These are phyloP conservation scores for Parotia lawesii DNA, from an alignment of 2,113 vertebrate species.

Conservation along the genomic window DNA sequence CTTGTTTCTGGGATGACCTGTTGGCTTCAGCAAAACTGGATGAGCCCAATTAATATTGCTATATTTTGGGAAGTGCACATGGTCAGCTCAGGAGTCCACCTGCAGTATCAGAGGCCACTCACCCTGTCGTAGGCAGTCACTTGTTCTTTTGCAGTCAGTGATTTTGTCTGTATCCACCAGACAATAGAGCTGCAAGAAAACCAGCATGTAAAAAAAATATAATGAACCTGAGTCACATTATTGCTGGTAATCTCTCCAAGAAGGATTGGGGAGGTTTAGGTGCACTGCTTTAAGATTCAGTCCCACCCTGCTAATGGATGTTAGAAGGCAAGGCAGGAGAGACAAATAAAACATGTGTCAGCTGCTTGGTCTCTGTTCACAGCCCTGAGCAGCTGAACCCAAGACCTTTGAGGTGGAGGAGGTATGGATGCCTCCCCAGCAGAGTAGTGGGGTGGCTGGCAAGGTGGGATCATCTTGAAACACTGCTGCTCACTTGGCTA, in stretches of 20 bases:
- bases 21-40: neutral
- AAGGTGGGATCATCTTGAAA: neutral
- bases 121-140: neutral
- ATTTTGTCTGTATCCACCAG: neutral
- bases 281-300: neutral
- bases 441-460: neutral
- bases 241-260: neutral
- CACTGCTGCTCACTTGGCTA: neutral
- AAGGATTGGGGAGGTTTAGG: neutral
- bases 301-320: neutral
- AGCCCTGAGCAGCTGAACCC: neutral
- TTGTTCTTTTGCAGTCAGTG: neutral
- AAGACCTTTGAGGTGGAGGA: neutral
- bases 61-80: accelerated
- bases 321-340: neutral
- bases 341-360: neutral
- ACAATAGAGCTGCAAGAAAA: neutral
- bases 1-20: neutral
- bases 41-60: neutral
- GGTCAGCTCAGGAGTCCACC: neutral
- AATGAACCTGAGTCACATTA: neutral
- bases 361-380: neutral
- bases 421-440: neutral
- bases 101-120: neutral
- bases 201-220: neutral